Conservation (phyloP, 2,797 vertebrate genomes). For the Lepilemur ruficaudatus region DNA sequence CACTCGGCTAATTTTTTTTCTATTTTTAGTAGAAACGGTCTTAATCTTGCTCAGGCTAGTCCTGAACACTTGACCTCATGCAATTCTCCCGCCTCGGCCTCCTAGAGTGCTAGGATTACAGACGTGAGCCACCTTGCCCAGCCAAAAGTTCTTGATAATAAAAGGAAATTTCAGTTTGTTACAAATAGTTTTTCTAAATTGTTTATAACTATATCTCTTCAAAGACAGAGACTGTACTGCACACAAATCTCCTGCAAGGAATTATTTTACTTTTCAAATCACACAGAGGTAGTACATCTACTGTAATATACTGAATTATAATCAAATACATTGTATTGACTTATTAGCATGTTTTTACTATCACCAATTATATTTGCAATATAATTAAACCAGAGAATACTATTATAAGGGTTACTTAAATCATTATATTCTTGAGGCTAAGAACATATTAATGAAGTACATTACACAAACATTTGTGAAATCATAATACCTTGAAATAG, state of each 20-base stretch:
- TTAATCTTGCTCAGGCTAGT: too few relatives aligned
- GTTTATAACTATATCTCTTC: not conserved
- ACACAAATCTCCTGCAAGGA: not conserved
- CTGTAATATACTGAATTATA: not conserved
- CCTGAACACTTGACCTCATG: too few relatives aligned
- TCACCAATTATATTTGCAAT: not conserved
- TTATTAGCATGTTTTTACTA: not conserved
- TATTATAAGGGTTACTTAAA: not conserved
- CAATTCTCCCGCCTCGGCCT: too few relatives aligned
- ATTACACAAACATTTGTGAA: constrained; percentile 13
- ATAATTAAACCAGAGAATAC: not conserved
- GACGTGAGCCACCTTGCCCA: too few relatives aligned
- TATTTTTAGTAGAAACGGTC: too few relatives aligned
- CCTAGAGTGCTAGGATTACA: too few relatives aligned
- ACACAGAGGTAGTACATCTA: not conserved
- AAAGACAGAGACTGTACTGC: not conserved
- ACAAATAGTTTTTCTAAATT: not conserved
- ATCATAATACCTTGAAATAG: not conserved
- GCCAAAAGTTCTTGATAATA: not conserved
- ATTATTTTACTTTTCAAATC: constrained; percentile 21
- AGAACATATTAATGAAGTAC: not conserved
- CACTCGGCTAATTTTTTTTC: too few relatives aligned
- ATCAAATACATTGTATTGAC: not conserved
- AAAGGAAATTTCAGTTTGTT: not conserved
- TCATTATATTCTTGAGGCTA: not conserved